phyloP scores from a whole-genome alignment of 2,888 invertebrate species.

The Agrotis clavis region DNA sequence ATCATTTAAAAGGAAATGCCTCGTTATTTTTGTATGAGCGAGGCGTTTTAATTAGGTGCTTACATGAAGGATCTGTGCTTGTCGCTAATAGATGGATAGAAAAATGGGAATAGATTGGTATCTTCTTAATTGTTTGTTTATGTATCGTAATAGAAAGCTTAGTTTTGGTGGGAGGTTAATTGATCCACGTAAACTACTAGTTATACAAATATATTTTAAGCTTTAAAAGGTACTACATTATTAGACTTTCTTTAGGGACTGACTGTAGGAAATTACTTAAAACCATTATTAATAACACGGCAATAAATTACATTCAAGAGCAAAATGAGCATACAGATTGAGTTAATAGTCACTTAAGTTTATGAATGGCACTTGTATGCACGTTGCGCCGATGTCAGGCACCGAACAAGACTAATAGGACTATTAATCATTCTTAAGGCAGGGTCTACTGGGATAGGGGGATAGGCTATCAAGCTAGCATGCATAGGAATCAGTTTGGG shows the following conservation, averaged over 20 bases:
- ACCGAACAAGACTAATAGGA: slow-evolving; percentile 55
- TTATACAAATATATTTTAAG: too few species aligned
- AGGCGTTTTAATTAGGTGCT: slow-evolving; percentile 41
- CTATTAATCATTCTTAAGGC: slow-evolving; percentile 52
- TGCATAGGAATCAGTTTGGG: not conserved
- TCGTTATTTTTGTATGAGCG: slow-evolving; percentile 33
- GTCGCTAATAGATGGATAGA: not conserved
- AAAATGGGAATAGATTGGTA: not conserved
- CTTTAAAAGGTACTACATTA: too few species aligned
- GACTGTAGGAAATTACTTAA: not conserved
- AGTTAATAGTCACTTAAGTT: slow-evolving; percentile 56
- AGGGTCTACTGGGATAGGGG: not conserved
- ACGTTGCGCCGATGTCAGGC: slow-evolving; percentile 49
- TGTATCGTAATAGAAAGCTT: too few species aligned
- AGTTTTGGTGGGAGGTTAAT: too few species aligned
- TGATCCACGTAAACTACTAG: too few species aligned
- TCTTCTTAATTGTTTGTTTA: too few species aligned
- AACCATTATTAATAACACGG: slow-evolving; percentile 2
- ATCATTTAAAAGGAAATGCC: slow-evolving; percentile 45
- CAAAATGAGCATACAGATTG: slow-evolving; percentile 37
- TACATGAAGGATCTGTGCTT: slow-evolving; percentile 1
- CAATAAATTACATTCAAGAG: slow-evolving; percentile 20
- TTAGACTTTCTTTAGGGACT: not conserved
- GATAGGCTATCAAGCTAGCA: slow-evolving; percentile 10
- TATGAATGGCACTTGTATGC: slow-evolving; percentile 48